Evolutionary conservation across 2,888 invertebrate genomes (phyloP), one percentile per base, ranked within the genome.

Genomic region (Scaptomyza parva): DNA sequence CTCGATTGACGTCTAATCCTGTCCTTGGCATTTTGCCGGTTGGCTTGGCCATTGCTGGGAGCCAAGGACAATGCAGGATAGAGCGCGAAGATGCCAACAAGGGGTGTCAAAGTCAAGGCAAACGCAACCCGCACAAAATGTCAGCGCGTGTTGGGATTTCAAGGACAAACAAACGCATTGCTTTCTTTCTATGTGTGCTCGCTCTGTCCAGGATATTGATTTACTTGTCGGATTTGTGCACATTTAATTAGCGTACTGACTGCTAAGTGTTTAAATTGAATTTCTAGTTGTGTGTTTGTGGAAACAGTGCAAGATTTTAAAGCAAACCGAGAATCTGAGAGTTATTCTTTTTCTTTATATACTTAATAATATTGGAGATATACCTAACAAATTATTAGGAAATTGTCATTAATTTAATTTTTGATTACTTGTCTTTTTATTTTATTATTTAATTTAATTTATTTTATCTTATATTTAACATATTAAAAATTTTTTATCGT

Each of bases 91-190:
- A 47, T 52, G 48, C 58, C 63, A 69, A 33, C 54, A 30, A 47
- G 65, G 82, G 76, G 82, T 78, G 79, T 85, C 82, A 82, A 82
- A 82, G 88, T 82, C 88, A 82, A 87, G 88, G 88, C 88, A 50
- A 87, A 70, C 55, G 40, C 70, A 65, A 26, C 55, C 50, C 58
- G 57, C 57, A 67, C 70, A 58, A 64, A 77, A 76, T 77, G 78
- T 53, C 81, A 80, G 59, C 62, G 43, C 61, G 59, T 76, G 81
- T 47, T 70, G 52, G 65, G 47, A 70, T 61, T 69, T 73, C 82
- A 87, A 82, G 82, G 82, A 86, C 82, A 45, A 52, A 86, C 88
- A 41, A 43, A 11, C 33, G 30, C 45, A 37, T 57, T 37, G 17
- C 17, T 26, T 41, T 30, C 48, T 51, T 26, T 37, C n/a, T n/a